Percentiles rank a stretch among this genome's conserved stretches.
Conservation (phyloP, 23 tunicate genomes). For the Styela clava region DNA sequence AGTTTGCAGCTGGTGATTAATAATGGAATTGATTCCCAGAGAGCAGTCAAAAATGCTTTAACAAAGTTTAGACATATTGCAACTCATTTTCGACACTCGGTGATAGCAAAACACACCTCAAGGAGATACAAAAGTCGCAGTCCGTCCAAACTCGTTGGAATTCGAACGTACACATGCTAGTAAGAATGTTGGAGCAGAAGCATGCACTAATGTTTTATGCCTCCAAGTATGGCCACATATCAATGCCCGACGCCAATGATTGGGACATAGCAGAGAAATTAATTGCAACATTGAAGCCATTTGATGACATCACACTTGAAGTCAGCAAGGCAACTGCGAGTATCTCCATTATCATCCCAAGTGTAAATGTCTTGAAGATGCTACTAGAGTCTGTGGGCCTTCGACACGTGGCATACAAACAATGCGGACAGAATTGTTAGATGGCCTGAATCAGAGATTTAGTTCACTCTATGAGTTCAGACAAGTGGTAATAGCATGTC, state of each 20-base stretch:
- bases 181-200: constrained; percentile 34
- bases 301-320: constrained; percentile 17
- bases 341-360: constrained; percentile 26
- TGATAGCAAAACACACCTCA: constrained; percentile 29
- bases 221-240: constrained; percentile 13
- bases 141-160: constrained; percentile 34
- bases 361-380: constrained; percentile 30
- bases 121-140: constrained; percentile 12
- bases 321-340: too few species aligned
- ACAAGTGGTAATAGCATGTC: constrained; percentile 32
- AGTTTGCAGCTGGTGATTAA: constrained; percentile 36
- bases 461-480: not conserved
- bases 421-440: not conserved
- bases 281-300: constrained; percentile 22
- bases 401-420: not conserved
- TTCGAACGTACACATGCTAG: constrained; percentile 21
- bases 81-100: constrained; percentile 26
- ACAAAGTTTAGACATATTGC: constrained; percentile 21
- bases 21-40: constrained; percentile 19
- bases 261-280: constrained; percentile 28
- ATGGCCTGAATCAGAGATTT: not conserved
- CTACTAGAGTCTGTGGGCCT: constrained; percentile 7
- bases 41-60: constrained; percentile 11
- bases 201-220: constrained; percentile 16
- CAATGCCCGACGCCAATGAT: not conserved